Percentiles rank a stretch among this genome's conserved stretches.
Evolutionary conservation across 2,888 invertebrate genomes (phyloP).

Genomic region (Chrysolina americana): DNA sequence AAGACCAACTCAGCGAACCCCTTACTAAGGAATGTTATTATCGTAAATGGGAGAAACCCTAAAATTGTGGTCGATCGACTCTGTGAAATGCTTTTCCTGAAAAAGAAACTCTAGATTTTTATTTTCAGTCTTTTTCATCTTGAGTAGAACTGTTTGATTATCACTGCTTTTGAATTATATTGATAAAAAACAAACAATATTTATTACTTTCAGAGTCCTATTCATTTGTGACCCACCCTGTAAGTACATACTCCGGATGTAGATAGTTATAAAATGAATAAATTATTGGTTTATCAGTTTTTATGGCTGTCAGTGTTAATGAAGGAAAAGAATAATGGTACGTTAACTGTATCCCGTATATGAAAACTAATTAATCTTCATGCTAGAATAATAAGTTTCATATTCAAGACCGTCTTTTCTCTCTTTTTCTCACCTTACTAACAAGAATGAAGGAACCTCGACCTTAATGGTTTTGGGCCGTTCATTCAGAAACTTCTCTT

Average conservation of each 20-base stretch:
- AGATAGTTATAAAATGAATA: constrained; percentile 45
- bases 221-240: not conserved
- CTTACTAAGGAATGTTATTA: no score
- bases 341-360: constrained; percentile 46
- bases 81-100: no score
- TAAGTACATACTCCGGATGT: constrained; percentile 31
- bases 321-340: constrained; percentile 45
- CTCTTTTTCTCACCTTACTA: not conserved
- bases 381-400: constrained; percentile 21
- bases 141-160: no score
- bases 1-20: no score
- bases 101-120: no score
- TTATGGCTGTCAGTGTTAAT: constrained; percentile 46
- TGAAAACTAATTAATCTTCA: constrained; percentile 43
- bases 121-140: no score
- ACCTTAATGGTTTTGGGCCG: not conserved
- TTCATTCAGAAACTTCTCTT: no score
- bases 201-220: no score
- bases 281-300: constrained; percentile 49
- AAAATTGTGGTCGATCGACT: no score
- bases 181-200: no score
- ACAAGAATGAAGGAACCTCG: not conserved
- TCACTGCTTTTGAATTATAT: no score
- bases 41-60: no score
- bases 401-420: constrained; percentile 1